Conservation (phyloP, 2,113 vertebrate species). For the Thalassarche chlororhynchos region DNA sequence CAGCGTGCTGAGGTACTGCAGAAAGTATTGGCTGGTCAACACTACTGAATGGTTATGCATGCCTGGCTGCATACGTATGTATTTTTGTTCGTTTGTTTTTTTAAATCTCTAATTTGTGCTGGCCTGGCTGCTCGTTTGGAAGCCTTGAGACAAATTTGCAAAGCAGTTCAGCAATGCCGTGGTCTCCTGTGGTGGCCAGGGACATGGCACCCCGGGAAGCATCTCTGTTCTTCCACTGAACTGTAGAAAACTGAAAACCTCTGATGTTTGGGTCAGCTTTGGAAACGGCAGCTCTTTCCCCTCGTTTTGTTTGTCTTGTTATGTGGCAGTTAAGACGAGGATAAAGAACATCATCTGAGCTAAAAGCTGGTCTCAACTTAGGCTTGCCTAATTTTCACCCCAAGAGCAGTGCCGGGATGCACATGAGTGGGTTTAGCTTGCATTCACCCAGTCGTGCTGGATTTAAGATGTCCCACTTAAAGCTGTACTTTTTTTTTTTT, state of each 20-base stretch:
- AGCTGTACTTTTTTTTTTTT: fast-evolving
- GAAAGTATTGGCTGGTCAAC: background rate
- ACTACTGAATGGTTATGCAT: too few relatives aligned
- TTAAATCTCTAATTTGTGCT: background rate
- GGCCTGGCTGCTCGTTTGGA: background rate
- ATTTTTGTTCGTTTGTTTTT: background rate
- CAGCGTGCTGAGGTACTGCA: background rate
- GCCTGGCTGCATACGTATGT: background rate
- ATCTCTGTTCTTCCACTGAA: background rate
- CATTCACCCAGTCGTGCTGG: background rate
- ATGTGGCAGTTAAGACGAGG: background rate
- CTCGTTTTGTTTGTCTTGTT: fast-evolving
- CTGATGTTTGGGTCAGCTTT: background rate
- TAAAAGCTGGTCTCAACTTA: background rate
- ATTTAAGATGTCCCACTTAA: fast-evolving
- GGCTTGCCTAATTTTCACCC: background rate
- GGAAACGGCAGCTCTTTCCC: background rate
- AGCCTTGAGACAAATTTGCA: background rate
- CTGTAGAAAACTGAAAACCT: background rate
- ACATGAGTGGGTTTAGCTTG: background rate
- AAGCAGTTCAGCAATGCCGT: background rate
- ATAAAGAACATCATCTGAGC: background rate
- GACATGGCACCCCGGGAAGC: fast-evolving
- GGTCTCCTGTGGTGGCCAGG: background rate
- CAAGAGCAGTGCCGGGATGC: background rate